A percentile compares a stretch with the other conserved stretches of the same genome.
Conservation (phyloP, 2,888 invertebrate species). For the Rhingia rostrata region DNA sequence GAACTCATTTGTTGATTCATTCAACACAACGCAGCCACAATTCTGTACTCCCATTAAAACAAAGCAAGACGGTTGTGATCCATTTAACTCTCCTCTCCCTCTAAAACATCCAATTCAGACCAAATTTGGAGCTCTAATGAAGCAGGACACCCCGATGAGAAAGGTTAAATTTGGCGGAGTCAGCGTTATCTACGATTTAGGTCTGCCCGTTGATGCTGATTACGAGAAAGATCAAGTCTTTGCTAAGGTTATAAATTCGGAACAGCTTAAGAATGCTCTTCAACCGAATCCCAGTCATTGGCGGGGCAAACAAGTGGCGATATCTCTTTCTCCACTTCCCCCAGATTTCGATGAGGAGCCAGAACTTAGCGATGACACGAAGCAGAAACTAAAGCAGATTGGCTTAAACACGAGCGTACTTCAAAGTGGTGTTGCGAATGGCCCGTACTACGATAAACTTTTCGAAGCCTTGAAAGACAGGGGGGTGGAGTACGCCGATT, state of each 20-base stretch:
- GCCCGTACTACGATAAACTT: conserved; percentile 85
- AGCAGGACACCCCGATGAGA: conserved; percentile 82
- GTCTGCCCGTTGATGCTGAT: conserved; percentile 79
- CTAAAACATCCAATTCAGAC: conserved; percentile 78
- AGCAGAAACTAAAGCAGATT: conserved; percentile 84
- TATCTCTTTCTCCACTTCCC: conserved; percentile 64
- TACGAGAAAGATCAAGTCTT: conserved; percentile 81
- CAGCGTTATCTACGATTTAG: conserved; percentile 79
- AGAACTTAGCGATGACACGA: conserved; percentile 81
- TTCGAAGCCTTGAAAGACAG: conserved; percentile 84
- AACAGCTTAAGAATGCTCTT: conserved; percentile 78
- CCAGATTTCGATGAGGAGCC: conserved; percentile 83
- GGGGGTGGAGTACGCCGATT: conserved; percentile 84
- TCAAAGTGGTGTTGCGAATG: conserved; percentile 86
- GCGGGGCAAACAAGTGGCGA: conserved; percentile 60
- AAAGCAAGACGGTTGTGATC: conserved; percentile 70
- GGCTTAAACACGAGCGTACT: conserved; percentile 85
- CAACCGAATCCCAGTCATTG: conserved; percentile 72
- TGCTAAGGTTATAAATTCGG: conserved; percentile 80
- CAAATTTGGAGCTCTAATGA: conserved; percentile 79
- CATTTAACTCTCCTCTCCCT: conserved; percentile 81
- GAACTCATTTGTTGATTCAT: conserved; percentile 81
- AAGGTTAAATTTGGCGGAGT: conserved; percentile 81
- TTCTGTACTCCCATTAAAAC: conserved; percentile 74
- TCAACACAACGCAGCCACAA: conserved; percentile 60